Evolutionary conservation across 2,113 vertebrate genomes (phyloP).

Genomic region (Siphamia tubifer): DNA sequence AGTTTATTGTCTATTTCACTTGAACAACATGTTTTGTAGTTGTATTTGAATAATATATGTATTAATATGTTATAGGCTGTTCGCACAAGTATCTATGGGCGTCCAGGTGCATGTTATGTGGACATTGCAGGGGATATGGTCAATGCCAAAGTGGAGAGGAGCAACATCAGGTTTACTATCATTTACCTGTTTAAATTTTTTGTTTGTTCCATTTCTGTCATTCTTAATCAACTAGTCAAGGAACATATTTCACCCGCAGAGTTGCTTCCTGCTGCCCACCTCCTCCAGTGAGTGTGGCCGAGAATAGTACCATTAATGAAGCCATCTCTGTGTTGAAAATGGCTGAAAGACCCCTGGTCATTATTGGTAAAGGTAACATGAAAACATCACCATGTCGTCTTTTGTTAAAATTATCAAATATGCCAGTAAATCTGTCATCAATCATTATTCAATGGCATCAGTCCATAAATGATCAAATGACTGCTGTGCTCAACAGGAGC

Average conservation of each 20-base stretch:
- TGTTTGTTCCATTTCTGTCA: neutral
- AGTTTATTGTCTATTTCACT: neutral
- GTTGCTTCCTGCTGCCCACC: slow-evolving; percentile 82
- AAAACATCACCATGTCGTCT: neutral
- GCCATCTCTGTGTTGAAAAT: slow-evolving; percentile 79
- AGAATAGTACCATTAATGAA: slow-evolving; percentile 67
- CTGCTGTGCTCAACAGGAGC: slow-evolving; percentile 80
- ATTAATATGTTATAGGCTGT: slow-evolving; percentile 81
- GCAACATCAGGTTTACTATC: slow-evolving; percentile 80
- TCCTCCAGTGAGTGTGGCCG: slow-evolving; percentile 84
- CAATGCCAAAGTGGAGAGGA: slow-evolving; percentile 82
- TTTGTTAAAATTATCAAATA: neutral
- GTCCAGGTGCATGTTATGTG: slow-evolving; percentile 93
- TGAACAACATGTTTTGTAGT: neutral
- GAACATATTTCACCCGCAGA: slow-evolving; percentile 64
- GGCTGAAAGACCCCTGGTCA: slow-evolving; percentile 87
- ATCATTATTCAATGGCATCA: neutral
- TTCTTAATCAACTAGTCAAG: neutral
- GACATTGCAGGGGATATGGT: slow-evolving; percentile 95
- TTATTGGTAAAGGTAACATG: slow-evolving; percentile 91
- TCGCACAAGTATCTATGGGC: slow-evolving; percentile 91
- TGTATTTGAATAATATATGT: neutral
- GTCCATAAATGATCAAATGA: neutral
- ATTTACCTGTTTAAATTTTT: neutral
- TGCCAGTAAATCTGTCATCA: too few relatives aligned